Conservation (phyloP, 1,140 invertebrate genomes). For the Subanguina moxae region DNA sequence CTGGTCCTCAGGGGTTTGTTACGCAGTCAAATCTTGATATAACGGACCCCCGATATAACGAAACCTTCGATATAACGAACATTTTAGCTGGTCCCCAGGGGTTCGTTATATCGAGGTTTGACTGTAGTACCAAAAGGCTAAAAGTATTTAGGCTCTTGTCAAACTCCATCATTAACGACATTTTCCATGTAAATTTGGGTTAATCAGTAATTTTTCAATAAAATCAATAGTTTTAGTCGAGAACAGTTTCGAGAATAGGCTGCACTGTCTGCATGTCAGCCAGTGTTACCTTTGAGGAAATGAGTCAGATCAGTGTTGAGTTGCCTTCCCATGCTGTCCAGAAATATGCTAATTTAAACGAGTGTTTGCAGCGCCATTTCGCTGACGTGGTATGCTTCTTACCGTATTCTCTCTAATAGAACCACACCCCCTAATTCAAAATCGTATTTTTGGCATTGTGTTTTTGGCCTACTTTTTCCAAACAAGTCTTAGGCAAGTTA, state of each 20-base stretch:
- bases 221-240: constrained; percentile 16
- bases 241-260: constrained; percentile 6
- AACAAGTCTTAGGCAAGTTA: too few species aligned
- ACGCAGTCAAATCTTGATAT: too few species aligned
- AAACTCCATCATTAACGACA: constrained; percentile 39
- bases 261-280: constrained; percentile 13
- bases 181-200: constrained; percentile 35
- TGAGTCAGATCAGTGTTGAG: constrained; percentile 20
- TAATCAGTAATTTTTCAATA: not conserved
- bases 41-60: too few species aligned
- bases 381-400: constrained; percentile 16
- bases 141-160: constrained; percentile 22
- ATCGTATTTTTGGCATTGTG: too few species aligned
- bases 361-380: constrained; percentile 20
- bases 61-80: too few species aligned
- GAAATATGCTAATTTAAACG: constrained; percentile 5
- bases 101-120: too few species aligned
- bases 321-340: constrained; percentile 8
- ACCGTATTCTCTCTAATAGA: constrained; percentile 7
- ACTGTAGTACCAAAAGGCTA: too few species aligned
- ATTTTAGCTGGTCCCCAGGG: too few species aligned
- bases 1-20: too few species aligned
- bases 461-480: too few species aligned
- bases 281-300: constrained; percentile 18
- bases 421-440: too few species aligned